phyloP scores from a whole-genome alignment of 1,140 invertebrate genomes.

The Cydia amplana region DNA sequence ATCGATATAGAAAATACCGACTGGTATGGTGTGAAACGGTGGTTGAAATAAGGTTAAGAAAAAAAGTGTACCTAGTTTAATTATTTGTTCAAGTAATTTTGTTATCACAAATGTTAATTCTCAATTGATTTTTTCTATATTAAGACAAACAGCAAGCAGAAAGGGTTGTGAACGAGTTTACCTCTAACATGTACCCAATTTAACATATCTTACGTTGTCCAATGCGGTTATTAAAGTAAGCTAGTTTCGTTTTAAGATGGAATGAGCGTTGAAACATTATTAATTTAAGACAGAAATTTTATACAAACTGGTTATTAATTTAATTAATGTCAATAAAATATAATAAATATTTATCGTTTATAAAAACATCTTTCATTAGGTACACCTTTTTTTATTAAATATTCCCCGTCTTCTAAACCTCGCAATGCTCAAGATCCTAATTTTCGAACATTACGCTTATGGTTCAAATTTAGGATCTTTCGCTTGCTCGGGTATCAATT shows the following conservation, averaged over 20 bases:
- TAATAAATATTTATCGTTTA: conserved; percentile 32
- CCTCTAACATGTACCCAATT: not conserved
- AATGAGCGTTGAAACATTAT: conserved; percentile 15
- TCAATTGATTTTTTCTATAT: not conserved
- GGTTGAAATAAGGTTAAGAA: conserved; percentile 4
- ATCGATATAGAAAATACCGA: no score
- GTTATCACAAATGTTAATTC: not conserved
- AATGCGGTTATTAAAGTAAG: not conserved
- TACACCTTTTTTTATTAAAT: no score
- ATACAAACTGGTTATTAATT: conserved; percentile 26
- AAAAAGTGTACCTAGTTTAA: no score
- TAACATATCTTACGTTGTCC: not conserved
- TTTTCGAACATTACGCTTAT: no score
- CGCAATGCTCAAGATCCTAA: no score
- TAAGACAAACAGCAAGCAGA: no score
- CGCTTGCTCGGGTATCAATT: no score
- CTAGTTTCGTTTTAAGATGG: conserved; percentile 5
- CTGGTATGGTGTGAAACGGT: not conserved
- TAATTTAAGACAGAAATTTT: conserved; percentile 27
- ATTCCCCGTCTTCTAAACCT: no score
- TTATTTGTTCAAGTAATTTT: not conserved
- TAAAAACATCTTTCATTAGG: not conserved
- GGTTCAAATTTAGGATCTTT: no score
- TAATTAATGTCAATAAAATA: conserved; percentile 30
- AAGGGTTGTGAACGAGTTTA: not conserved